phyloP scores from a whole-genome alignment of 2,888 invertebrate species.

The Epistrophe eligans region DNA sequence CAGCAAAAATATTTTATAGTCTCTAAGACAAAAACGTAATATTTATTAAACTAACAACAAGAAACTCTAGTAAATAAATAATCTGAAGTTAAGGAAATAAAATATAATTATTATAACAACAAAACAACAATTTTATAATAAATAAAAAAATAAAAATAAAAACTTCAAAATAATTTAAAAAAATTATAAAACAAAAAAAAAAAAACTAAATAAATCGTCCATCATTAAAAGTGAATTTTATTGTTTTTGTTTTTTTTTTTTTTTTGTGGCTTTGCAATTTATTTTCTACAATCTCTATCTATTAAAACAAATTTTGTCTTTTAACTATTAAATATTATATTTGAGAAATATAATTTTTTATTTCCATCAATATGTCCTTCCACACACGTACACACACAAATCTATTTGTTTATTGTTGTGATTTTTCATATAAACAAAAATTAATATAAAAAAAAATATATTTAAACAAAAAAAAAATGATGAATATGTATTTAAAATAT shows the following conservation, averaged over 20 bases:
- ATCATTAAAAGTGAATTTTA: constrained; percentile 75
- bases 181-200: constrained; percentile 44
- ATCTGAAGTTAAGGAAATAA: constrained; percentile 52
- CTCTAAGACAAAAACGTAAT: constrained; percentile 74
- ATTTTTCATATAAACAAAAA: constrained; percentile 59
- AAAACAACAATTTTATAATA: constrained; percentile 68
- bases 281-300: constrained; percentile 56
- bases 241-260: constrained; percentile 65
- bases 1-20: constrained; percentile 74
- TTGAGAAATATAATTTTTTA: constrained; percentile 66
- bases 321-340: constrained; percentile 51
- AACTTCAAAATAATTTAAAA: constrained; percentile 46
- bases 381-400: constrained; percentile 66
- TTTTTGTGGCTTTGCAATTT: constrained; percentile 63
- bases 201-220: constrained; percentile 72
- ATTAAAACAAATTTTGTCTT: constrained; percentile 50
- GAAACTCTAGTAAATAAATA: constrained; percentile 67
- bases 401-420: constrained; percentile 76
- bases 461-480: constrained; percentile 62
- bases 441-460: constrained; percentile 50
- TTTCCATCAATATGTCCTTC: constrained; percentile 73
- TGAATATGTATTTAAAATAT: constrained; percentile 66
- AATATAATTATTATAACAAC: constrained; percentile 27
- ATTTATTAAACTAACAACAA: constrained; percentile 67
- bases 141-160: constrained; percentile 49